Conservation (phyloP, 2,797 vertebrate species). For the Otus scops region DNA sequence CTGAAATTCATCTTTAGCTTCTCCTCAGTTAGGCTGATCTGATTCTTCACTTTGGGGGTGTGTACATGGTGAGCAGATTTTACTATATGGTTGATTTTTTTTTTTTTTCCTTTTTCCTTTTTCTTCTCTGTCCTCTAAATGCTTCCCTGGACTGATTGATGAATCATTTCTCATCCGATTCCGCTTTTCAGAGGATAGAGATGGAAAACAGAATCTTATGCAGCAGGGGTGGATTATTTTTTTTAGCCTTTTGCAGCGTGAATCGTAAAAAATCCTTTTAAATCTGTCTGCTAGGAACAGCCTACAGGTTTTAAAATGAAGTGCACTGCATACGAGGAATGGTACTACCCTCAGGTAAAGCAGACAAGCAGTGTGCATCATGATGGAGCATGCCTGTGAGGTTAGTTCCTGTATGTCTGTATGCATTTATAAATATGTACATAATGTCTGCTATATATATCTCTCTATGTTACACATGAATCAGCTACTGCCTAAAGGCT, state of each 20-base stretch:
- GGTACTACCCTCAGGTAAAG: constrained; percentile 62
- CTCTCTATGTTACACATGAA: background rate
- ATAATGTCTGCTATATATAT: background rate
- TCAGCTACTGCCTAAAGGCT: background rate
- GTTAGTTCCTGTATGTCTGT: constrained; percentile 36
- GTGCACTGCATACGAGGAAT: constrained; percentile 40
- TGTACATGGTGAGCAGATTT: constrained; percentile 73
- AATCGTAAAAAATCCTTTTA: constrained; percentile 2
- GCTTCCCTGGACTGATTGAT: constrained; percentile 16
- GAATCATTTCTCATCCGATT: constrained; percentile 20
- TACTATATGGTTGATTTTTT: background rate
- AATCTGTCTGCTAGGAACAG: constrained; percentile 28
- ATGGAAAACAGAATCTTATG: background rate
- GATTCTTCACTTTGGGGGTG: constrained; percentile 62
- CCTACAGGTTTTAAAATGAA: constrained; percentile 60
- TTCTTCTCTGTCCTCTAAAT: background rate
- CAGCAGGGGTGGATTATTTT: background rate
- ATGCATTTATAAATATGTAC: background rate
- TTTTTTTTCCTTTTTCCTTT: background rate
- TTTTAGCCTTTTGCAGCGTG: constrained; percentile 2
- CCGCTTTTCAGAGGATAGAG: background rate
- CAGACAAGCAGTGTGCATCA: constrained; percentile 52
- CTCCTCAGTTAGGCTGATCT: constrained; percentile 49
- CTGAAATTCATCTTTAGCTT: constrained; percentile 38
- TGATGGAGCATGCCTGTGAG: constrained; percentile 64